Percentiles rank a stretch among this genome's conserved stretches.
phyloP scores from a whole-genome alignment of 92 coral and sea anemone genomes.

The Epizoanthus stellaris region DNA sequence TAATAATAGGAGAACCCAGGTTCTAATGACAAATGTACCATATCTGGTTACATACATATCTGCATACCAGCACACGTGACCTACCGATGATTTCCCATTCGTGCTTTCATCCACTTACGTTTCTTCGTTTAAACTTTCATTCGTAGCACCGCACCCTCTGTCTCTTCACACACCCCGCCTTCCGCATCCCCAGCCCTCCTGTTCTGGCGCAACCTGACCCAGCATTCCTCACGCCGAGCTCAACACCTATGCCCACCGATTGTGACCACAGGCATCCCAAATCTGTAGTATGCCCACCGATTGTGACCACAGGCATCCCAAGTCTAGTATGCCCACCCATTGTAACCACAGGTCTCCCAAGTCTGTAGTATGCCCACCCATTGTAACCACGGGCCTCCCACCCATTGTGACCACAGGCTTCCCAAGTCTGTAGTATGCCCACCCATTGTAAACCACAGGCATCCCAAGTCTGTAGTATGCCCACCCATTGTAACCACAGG shows the following conservation, averaged over 20 bases:
- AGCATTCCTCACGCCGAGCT: not conserved
- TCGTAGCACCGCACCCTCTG: slow-evolving; percentile 14
- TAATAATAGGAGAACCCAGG: no score
- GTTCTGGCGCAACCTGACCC: slow-evolving; percentile 11
- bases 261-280: no score
- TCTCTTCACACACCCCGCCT: not conserved
- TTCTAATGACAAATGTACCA: no score
- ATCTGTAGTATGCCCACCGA: slow-evolving; percentile 17
- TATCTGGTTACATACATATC: no score
- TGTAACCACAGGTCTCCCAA: no score
- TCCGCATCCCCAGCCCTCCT: slow-evolving; percentile 16
- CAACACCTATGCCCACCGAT: not conserved
- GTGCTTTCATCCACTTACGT: slow-evolving; percentile 27
- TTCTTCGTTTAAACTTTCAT: slow-evolving; percentile 7
- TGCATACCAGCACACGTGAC: no score
- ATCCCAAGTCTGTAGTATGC: slow-evolving; percentile 25
- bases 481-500: no score
- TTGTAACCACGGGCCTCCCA: no score
- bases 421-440: slow-evolving; percentile 24
- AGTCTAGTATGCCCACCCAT: slow-evolving; percentile 19
- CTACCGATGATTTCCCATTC: not conserved
- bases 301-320: no score
- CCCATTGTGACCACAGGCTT: no score
- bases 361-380: slow-evolving; percentile 26
- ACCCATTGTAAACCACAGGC: no score